phyloP scores from a whole-genome alignment of 2,113 vertebrate genomes.

The Onychostoma macrolepis region DNA sequence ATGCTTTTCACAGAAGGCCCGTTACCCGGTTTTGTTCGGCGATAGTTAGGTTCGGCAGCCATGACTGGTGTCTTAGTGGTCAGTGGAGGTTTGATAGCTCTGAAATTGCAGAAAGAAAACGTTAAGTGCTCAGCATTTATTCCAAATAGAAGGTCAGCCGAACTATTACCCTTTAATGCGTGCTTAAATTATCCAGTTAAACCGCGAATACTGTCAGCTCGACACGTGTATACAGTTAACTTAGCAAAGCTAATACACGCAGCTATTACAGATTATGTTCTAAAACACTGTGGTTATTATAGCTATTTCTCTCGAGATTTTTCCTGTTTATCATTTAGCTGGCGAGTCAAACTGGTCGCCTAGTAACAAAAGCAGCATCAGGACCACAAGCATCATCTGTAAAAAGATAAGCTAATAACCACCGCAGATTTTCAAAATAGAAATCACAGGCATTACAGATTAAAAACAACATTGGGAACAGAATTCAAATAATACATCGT shows the following conservation, averaged over 20 bases:
- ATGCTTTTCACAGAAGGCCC: background rate
- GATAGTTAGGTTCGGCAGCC: constrained; percentile 76
- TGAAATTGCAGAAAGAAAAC: background rate
- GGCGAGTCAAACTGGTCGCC: constrained; percentile 38
- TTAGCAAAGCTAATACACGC: background rate
- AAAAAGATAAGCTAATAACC: background rate
- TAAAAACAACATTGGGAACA: background rate
- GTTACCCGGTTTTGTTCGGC: constrained; percentile 77
- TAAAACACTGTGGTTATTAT: background rate
- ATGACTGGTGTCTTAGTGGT: constrained; percentile 60
- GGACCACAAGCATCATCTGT: constrained; percentile 1
- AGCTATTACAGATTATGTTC: too few species aligned
- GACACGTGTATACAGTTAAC: background rate
- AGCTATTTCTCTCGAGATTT: background rate
- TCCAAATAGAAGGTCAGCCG: background rate
- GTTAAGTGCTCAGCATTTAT: background rate
- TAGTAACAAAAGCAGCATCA: constrained; percentile 58
- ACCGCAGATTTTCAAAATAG: background rate
- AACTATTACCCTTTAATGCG: background rate
- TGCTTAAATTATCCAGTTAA: background rate
- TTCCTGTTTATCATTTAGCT: background rate
- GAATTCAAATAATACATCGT: background rate
- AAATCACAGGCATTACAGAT: background rate
- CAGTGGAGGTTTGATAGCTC: background rate
- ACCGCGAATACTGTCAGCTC: background rate